phyloP scores from a whole-genome alignment of 2,113 vertebrate genomes.

The Hylia prasina region DNA sequence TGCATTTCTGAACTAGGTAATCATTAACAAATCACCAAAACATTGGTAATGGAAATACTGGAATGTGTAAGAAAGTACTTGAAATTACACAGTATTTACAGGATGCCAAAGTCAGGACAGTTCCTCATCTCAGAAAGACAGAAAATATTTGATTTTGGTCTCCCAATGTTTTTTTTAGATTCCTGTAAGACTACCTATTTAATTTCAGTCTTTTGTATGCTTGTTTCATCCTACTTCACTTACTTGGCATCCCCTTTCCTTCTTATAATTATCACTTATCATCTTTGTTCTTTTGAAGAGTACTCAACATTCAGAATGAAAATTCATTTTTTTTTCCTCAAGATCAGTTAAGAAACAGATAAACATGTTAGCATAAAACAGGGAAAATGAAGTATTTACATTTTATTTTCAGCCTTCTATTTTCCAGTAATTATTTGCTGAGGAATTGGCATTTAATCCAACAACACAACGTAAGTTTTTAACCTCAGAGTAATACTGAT shows the following conservation, averaged over 20 bases:
- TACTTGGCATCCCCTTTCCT: not conserved
- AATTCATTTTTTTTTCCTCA: not conserved
- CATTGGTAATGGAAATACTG: accelerated
- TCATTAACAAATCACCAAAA: not conserved
- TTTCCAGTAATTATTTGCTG: not conserved
- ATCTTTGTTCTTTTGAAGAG: not conserved
- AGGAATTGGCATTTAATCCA: not conserved
- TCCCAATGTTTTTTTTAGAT: not conserved
- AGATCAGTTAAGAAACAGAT: not conserved
- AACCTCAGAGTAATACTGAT: not conserved
- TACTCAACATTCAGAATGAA: not conserved
- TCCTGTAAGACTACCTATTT: not conserved
- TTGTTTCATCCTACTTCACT: not conserved
- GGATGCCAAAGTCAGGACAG: not conserved
- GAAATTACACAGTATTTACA: not conserved
- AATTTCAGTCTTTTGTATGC: not conserved
- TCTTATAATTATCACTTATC: not conserved
- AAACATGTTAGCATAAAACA: not conserved
- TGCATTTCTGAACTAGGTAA: not conserved
- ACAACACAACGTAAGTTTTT: not conserved
- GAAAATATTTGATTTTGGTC: not conserved
- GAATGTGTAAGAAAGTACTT: not conserved
- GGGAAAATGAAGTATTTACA: accelerated
- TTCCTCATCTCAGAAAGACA: not conserved
- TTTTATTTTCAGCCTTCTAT: not conserved